Evolutionary conservation across 2,113 vertebrate genomes (phyloP), one percentile per base, ranked within the genome.

Genomic region (Platichthys flesus): DNA sequence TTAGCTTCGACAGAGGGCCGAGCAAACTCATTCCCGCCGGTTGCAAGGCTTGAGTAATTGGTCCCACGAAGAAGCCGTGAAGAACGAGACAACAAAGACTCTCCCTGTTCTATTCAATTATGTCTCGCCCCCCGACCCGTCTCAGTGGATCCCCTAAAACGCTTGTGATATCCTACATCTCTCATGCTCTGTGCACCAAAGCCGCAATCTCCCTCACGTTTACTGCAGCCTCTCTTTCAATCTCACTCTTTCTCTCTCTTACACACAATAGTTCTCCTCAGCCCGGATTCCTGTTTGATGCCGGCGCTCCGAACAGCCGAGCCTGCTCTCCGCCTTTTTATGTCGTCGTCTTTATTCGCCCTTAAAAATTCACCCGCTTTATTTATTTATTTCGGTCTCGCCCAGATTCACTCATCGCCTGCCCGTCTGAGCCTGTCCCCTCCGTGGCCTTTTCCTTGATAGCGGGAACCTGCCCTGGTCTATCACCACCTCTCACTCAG

Each of bases 401-500:
- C 51, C 4, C 8, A 68, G 61, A 67, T 69, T 86, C 78, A 78
- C 82, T 91, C 77, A 86, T 88, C 75, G 6, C 77, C 74, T 26
- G 13, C 21, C 68, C 23, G 76, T 85, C 72, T 88, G 24, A 83
- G 76, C 79, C n/a, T 85, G 81, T 85, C 89, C 88, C 81, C 78
- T 78, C 62, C 15, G 59, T 85, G 74, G 45, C 85, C 80, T 89
- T 80, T 79, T 60, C 81, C 59, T 31, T 72, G 75, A 85, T 83
- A 90, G 83, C 61, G 54, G 71, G 69, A 82, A 62, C 61, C 71
- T 57, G 55, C 76, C 55, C 69, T 74, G 81, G 76, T 92, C 90
- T 81, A 56, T 90, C 87, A 88, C 76, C 88, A 89, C 88, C 86
- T 88, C 82, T 82, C 73, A 91, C 86, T 90, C 85, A 85, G 78